Conservation (phyloP, 35 echinoderm and acorn worm genomes). For the Diadema setosum region DNA sequence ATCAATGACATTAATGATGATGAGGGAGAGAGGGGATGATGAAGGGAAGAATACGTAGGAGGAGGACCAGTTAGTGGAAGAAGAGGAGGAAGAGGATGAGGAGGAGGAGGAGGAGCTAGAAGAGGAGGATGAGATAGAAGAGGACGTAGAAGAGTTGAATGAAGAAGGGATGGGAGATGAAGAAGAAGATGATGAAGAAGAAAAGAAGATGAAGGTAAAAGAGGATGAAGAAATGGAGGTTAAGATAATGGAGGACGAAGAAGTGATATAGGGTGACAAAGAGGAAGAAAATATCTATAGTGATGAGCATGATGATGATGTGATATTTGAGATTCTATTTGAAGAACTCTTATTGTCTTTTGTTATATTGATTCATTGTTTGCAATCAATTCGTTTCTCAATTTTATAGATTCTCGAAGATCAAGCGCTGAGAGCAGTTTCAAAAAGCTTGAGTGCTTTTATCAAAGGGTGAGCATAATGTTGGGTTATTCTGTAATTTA, state of each 20-base stretch:
- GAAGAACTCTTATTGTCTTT: no score
- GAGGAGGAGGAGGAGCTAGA: not conserved
- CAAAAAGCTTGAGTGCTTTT: conserved; percentile 60
- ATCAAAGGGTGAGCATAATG: conserved; percentile 76
- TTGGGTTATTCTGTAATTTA: not conserved
- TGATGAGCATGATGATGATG: no score
- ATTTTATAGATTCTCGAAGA: conserved; percentile 59
- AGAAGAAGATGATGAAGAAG: not conserved
- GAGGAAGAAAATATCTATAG: no score
- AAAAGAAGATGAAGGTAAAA: no score
- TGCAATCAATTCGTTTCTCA: not conserved
- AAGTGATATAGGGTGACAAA: no score
- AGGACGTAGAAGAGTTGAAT: not conserved
- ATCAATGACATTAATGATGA: not conserved
- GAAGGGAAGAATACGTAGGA: not conserved
- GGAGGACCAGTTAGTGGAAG: not conserved
- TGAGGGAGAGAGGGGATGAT: not conserved
- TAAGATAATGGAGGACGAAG: no score
- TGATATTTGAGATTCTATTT: no score
- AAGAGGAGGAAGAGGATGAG: not conserved
- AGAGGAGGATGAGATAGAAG: not conserved
- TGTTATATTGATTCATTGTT: not conserved
- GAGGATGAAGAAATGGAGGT: no score
- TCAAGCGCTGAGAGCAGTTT: conserved; percentile 63
- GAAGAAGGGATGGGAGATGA: not conserved